phyloP scores from a whole-genome alignment of 2,888 invertebrate species.

The Carabus problematicus region DNA sequence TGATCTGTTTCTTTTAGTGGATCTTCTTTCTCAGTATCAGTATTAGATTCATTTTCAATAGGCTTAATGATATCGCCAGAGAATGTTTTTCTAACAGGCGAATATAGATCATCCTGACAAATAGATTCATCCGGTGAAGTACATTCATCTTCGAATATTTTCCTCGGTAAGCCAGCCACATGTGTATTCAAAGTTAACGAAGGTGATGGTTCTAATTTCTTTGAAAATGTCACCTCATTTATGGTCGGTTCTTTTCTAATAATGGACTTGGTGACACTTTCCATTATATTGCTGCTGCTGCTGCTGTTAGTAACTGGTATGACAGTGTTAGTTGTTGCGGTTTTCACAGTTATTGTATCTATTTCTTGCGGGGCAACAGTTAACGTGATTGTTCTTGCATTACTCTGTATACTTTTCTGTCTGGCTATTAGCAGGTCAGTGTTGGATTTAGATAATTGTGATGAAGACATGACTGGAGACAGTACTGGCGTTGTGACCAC shows the following conservation, averaged over 20 bases:
- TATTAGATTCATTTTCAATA: slow-evolving; percentile 20
- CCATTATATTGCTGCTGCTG: not conserved
- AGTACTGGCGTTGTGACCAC: slow-evolving; percentile 26
- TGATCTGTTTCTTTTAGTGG: slow-evolving; percentile 59
- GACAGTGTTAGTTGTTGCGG: slow-evolving; percentile 16
- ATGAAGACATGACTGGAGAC: slow-evolving; percentile 24
- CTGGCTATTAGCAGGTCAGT: not conserved
- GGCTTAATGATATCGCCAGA: slow-evolving; percentile 24
- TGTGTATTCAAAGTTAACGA: slow-evolving; percentile 64
- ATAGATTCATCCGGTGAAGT: slow-evolving; percentile 66
- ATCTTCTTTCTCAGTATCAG: slow-evolving; percentile 49
- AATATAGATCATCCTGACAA: slow-evolving; percentile 55
- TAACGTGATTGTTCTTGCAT: slow-evolving; percentile 16
- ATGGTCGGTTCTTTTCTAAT: slow-evolving; percentile 57
- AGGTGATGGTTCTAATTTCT: slow-evolving; percentile 59
- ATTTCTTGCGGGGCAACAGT: slow-evolving; percentile 12
- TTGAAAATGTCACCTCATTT: slow-evolving; percentile 61
- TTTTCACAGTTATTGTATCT: slow-evolving; percentile 20
- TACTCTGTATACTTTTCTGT: not conserved
- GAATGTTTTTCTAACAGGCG: slow-evolving; percentile 40
- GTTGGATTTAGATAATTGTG: slow-evolving; percentile 16
- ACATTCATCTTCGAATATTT: slow-evolving; percentile 73
- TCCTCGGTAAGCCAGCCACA: slow-evolving; percentile 66
- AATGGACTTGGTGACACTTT: slow-evolving; percentile 10
- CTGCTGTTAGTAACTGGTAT: not conserved